A percentile compares a stretch with the other conserved stretches of the same genome.
Evolutionary conservation across 2,797 vertebrate species (phyloP).

Genomic region (Poecilia gillii): DNA sequence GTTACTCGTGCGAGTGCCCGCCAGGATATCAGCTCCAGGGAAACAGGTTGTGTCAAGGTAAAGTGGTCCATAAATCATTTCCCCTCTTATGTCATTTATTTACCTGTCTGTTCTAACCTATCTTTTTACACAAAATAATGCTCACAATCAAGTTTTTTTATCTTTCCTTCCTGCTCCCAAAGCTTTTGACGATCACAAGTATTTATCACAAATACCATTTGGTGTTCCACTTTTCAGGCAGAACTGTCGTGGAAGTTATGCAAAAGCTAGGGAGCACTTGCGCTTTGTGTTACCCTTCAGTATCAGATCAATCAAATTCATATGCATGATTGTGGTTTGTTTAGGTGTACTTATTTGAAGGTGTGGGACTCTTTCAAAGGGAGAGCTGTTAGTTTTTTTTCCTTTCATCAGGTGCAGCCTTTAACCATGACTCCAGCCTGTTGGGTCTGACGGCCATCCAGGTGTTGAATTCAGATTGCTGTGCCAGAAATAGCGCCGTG

Average conservation of each 20-base stretch:
- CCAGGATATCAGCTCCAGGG: constrained; percentile 95
- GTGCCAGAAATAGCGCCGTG: constrained; percentile 77
- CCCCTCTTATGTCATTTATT: constrained; percentile 23
- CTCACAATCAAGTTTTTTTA: constrained; percentile 2
- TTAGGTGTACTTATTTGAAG: constrained; percentile 73
- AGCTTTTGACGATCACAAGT: constrained; percentile 41
- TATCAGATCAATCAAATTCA: constrained; percentile 68
- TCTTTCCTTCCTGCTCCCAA: constrained; percentile 5
- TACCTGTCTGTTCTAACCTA: constrained; percentile 16
- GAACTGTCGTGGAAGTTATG: constrained; percentile 72
- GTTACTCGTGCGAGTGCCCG: constrained; percentile 93
- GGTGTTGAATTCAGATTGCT: constrained; percentile 72
- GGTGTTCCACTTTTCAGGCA: constrained; percentile 34
- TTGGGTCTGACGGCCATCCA: constrained; percentile 65
- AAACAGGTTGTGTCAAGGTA: constrained; percentile 95
- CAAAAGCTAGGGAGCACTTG: constrained; percentile 59
- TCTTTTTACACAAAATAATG: constrained; percentile 42
- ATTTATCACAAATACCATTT: constrained; percentile 28
- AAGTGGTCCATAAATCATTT: constrained; percentile 31
- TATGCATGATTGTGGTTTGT: constrained; percentile 65
- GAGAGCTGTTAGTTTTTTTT: constrained; percentile 71
- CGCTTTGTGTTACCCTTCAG: constrained; percentile 45
- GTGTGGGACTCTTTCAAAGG: constrained; percentile 57
- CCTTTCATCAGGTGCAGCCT: constrained; percentile 68
- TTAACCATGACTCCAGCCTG: constrained; percentile 66